Conservation (phyloP, 1,140 invertebrate species). For the Diachasma alloeum region DNA sequence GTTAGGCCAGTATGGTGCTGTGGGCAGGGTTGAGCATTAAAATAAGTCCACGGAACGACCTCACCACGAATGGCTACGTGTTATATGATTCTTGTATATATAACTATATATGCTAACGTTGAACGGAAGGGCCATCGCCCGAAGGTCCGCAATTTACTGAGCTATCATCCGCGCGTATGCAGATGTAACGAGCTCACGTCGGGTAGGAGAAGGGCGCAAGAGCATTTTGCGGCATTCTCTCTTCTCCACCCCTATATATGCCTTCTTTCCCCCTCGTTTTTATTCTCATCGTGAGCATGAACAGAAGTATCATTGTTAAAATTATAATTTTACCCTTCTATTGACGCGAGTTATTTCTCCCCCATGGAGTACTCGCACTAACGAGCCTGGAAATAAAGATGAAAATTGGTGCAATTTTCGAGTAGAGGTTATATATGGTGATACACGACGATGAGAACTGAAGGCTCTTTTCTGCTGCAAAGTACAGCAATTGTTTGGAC, state of each 20-base stretch:
- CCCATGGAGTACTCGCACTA: too few relatives aligned
- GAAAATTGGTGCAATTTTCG: background rate
- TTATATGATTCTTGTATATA: constrained; percentile 7
- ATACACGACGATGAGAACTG: too few relatives aligned
- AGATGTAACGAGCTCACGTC: constrained; percentile 47
- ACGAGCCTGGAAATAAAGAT: too few relatives aligned
- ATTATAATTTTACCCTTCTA: background rate
- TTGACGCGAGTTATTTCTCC: background rate
- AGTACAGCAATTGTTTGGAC: too few relatives aligned
- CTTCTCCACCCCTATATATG: background rate
- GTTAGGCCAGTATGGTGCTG: background rate
- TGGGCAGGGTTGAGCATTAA: background rate
- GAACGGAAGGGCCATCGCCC: constrained; percentile 47
- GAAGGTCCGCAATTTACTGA: constrained; percentile 59
- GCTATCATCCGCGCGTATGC: constrained; percentile 58
- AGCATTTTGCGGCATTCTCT: constrained; percentile 16
- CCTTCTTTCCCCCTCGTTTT: constrained; percentile 21
- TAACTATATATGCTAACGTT: constrained; percentile 16
- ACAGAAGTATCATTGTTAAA: constrained; percentile 7
- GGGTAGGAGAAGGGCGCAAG: background rate
- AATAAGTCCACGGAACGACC: constrained; percentile 21
- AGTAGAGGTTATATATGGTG: too few relatives aligned
- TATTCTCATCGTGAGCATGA: constrained; percentile 32
- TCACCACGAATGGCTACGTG: constrained; percentile 36
- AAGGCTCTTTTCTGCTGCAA: too few relatives aligned